A percentile compares a stretch with the other conserved stretches of the same genome.
These are phyloP conservation scores for Cheilosia vernalis DNA, from an alignment of 2,888 invertebrate species.

Conservation along the genomic window DNA sequence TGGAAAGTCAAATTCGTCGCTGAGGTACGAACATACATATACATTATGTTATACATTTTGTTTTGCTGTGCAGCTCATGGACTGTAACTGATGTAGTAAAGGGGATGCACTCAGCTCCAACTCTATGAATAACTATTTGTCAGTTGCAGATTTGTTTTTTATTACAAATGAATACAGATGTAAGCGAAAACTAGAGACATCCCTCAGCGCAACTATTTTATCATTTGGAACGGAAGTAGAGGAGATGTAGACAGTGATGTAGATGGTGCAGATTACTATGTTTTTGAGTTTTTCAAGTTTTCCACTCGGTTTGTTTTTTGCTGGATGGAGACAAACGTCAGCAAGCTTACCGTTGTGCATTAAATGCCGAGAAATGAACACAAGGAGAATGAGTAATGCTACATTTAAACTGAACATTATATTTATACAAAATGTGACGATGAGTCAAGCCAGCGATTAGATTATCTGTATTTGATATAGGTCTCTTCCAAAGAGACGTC, in stretches of 20 bases:
- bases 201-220: conserved; percentile 14
- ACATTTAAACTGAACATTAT: neutral
- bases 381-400: neutral
- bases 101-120: neutral
- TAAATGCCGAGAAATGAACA: conserved; percentile 7
- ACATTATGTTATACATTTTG: too few species aligned
- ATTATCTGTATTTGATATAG: neutral
- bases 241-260: conserved; percentile 7
- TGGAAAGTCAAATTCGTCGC: too few species aligned
- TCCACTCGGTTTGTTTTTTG: neutral
- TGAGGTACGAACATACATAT: too few species aligned
- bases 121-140: conserved; percentile 17
- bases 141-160: conserved; percentile 6
- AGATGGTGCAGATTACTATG: conserved; percentile 10
- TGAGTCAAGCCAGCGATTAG: neutral
- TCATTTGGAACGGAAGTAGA: neutral
- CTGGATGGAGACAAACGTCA: neutral
- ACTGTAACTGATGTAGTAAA: neutral
- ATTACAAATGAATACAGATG: neutral
- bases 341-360: neutral
- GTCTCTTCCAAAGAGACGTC: too few species aligned
- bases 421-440: neutral
- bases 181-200: neutral
- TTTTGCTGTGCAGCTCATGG: too few species aligned
- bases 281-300: neutral